Conservation (phyloP, 2,888 invertebrate species). For the Arenicola marina region DNA sequence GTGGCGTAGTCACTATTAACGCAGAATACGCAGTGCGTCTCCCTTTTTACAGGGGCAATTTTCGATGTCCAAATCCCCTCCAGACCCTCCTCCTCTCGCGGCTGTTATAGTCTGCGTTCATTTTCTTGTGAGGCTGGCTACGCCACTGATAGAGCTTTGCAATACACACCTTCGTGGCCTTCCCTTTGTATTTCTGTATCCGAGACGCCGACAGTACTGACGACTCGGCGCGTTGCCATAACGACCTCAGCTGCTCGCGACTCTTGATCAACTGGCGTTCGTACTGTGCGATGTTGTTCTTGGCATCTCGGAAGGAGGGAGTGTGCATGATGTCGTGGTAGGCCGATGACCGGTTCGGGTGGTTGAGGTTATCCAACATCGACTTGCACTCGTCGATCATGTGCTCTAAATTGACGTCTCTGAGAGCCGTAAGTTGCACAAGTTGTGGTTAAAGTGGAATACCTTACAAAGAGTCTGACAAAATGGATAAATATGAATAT, state of each 20-base stretch:
- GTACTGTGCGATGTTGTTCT: constrained; percentile 10
- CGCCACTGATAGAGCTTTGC: no score
- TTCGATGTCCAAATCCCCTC: no score
- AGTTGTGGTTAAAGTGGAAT: no score
- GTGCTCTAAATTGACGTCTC: constrained; percentile 36
- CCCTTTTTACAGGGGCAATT: no score
- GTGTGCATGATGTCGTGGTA: constrained; percentile 13
- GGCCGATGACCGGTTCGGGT: constrained; percentile 1
- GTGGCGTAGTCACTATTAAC: no score
- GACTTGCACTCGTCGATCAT: constrained; percentile 24
- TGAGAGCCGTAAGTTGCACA: no score
- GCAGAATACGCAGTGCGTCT: no score
- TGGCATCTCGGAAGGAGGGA: constrained; percentile 7
- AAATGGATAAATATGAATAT: no score
- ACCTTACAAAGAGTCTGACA: no score
- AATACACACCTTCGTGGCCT: constrained; percentile 24
- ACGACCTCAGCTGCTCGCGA: constrained; percentile 10
- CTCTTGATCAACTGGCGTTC: constrained; percentile 8
- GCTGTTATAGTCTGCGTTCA: no score
- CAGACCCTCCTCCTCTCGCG: no score
- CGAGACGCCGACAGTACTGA: constrained; percentile 5
- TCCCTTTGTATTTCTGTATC: constrained; percentile 20
- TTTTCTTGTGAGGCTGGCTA: no score
- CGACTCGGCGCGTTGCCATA: constrained; percentile 24
- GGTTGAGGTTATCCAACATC: constrained; percentile 5